Evolutionary conservation across 1,140 invertebrate species (phyloP).

Genomic region (Lerema accius): DNA sequence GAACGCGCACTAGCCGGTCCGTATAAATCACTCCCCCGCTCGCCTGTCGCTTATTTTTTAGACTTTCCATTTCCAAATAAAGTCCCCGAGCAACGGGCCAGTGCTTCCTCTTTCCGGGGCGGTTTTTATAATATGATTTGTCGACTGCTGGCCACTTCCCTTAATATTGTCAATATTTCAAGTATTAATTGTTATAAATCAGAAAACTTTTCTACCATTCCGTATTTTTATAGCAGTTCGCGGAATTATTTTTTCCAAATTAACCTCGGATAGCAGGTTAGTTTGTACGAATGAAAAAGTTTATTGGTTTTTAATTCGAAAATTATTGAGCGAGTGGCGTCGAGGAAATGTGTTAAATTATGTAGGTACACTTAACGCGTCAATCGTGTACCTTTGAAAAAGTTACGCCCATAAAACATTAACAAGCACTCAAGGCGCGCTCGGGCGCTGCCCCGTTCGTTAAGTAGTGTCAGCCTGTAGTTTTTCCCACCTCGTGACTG

Average conservation of each 20-base stretch:
- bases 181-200: conserved; percentile 82
- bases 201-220: conserved; percentile 62
- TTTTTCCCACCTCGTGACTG: conserved; percentile 75
- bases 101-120: conserved; percentile 80
- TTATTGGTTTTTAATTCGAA: conserved; percentile 19
- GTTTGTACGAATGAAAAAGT: background rate
- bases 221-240: conserved; percentile 57
- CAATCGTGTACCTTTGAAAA: conserved; percentile 78
- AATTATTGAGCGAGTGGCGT: conserved; percentile 36
- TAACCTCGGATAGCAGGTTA: conserved; percentile 29
- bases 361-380: conserved; percentile 79
- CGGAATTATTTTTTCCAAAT: conserved; percentile 61
- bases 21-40: conserved; percentile 77
- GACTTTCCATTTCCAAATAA: conserved; percentile 82
- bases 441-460: conserved; percentile 68
- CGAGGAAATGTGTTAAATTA: conserved; percentile 75
- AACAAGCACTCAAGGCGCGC: conserved; percentile 81
- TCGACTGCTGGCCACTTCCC: conserved; percentile 78
- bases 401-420: conserved; percentile 82
- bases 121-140: conserved; percentile 81
- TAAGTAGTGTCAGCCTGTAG: conserved; percentile 79
- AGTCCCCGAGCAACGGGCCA: conserved; percentile 77
- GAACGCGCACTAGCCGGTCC: conserved; percentile 69
- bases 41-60: conserved; percentile 79
- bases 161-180: conserved; percentile 82